Conservation (phyloP, 2,113 vertebrate genomes). For the Ptilonorhynchus violaceus region DNA sequence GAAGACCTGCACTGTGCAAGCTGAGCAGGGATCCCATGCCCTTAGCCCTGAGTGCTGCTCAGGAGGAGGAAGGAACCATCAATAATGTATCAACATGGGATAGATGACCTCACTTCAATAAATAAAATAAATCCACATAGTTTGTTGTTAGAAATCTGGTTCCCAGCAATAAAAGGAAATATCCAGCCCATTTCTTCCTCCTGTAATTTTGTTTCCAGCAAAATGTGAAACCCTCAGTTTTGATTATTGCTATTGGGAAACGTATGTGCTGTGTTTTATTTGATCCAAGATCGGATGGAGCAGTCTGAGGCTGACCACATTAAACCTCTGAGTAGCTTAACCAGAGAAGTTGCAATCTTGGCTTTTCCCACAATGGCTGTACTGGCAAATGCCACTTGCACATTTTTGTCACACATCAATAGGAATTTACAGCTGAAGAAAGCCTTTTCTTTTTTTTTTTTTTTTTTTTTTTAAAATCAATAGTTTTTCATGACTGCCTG, state of each 20-base stretch:
- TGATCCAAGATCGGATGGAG: neutral
- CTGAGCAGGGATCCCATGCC: neutral
- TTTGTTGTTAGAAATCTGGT: neutral
- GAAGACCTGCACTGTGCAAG: fast-evolving
- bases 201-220: neutral
- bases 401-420: conserved; percentile 62
- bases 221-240: neutral
- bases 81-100: fast-evolving
- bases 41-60: neutral
- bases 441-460: neutral
- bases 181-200: neutral
- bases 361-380: conserved; percentile 20
- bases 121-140: neutral
- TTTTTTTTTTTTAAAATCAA: neutral
- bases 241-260: neutral
- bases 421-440: conserved; percentile 61
- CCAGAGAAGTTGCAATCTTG: neutral
- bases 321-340: neutral
- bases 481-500: conserved; percentile 55
- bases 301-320: conserved; percentile 2
- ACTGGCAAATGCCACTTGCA: conserved; percentile 7
- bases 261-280: conserved; percentile 3
- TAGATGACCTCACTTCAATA: neutral
- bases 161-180: neutral
- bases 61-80: neutral